Percentiles rank a stretch among this genome's conserved stretches.
Conservation (phyloP, 2,113 vertebrate species). For the Cephalopholis sonnerati region DNA sequence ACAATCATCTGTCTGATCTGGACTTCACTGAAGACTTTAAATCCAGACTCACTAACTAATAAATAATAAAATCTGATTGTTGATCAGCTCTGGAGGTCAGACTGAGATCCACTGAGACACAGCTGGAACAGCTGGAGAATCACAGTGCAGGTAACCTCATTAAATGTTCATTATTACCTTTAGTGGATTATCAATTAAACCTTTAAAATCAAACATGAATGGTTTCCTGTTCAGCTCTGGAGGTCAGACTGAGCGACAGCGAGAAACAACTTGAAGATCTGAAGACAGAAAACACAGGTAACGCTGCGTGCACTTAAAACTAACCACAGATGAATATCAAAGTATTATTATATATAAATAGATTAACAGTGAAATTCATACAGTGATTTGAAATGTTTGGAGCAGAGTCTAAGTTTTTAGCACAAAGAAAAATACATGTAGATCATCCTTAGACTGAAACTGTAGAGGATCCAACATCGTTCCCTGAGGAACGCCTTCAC, state of each 20-base stretch:
- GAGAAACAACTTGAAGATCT: constrained; percentile 40
- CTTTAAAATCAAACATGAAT: too few species aligned
- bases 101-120: constrained; percentile 2
- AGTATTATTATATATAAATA: not conserved
- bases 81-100: constrained; percentile 13
- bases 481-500: not conserved
- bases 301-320: not conserved
- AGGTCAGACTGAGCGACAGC: constrained; percentile 9
- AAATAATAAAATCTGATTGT: too few species aligned
- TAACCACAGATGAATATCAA: not conserved
- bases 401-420: not conserved
- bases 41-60: not conserved
- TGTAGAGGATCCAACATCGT: not conserved
- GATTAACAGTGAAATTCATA: not conserved
- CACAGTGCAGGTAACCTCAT: constrained; percentile 3
- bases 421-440: not conserved
- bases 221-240: not conserved
- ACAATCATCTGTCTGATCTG: not conserved
- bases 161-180: too few species aligned
- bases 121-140: not conserved
- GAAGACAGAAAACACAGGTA: constrained; percentile 1
- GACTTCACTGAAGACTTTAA: not conserved
- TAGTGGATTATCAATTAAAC: too few species aligned
- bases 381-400: not conserved
- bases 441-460: not conserved